These are phyloP conservation scores for Taenaris catops DNA, from an alignment of 2,888 invertebrate genomes.

Conservation along the genomic window DNA sequence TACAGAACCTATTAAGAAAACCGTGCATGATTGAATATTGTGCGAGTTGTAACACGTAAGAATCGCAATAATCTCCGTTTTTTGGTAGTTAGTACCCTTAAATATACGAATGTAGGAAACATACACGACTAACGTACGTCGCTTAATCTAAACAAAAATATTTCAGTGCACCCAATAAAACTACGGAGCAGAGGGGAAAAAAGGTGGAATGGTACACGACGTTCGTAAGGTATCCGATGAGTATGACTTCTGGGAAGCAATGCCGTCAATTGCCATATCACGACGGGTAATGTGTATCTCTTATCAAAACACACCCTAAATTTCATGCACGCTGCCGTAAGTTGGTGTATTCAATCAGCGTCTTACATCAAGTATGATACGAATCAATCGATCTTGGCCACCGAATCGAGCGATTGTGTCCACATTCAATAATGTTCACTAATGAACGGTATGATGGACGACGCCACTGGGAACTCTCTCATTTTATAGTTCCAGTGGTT, in stretches of 20 bases:
- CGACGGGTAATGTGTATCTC: slow-evolving; percentile 58
- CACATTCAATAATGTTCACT: slow-evolving; percentile 31
- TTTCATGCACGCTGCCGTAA: slow-evolving; percentile 5
- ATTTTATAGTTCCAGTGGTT: too few relatives aligned
- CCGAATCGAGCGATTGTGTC: slow-evolving; percentile 31
- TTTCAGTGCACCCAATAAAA: slow-evolving; percentile 74
- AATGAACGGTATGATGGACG: slow-evolving; percentile 32
- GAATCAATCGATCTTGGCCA: slow-evolving; percentile 34
- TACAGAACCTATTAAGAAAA: too few relatives aligned
- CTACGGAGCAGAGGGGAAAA: slow-evolving; percentile 61
- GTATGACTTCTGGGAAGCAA: slow-evolving; percentile 72
- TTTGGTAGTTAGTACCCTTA: too few relatives aligned
- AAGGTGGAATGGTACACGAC: slow-evolving; percentile 49
- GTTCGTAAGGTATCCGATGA: slow-evolving; percentile 71
- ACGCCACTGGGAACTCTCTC: slow-evolving; percentile 20
- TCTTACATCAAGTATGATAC: slow-evolving; percentile 21
- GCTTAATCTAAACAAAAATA: slow-evolving; percentile 77
- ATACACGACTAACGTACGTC: too few relatives aligned
- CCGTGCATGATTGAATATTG: too few relatives aligned
- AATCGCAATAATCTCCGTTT: too few relatives aligned
- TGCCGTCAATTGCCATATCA: slow-evolving; percentile 73
- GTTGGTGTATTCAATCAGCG: slow-evolving; percentile 16
- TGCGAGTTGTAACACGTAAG: too few relatives aligned
- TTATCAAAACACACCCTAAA: slow-evolving; percentile 9
- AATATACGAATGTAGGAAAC: too few relatives aligned